Evolutionary conservation across 2,888 invertebrate species (phyloP), one percentile per base, ranked within the genome.

Genomic region (Galerucella nymphaeae): DNA sequence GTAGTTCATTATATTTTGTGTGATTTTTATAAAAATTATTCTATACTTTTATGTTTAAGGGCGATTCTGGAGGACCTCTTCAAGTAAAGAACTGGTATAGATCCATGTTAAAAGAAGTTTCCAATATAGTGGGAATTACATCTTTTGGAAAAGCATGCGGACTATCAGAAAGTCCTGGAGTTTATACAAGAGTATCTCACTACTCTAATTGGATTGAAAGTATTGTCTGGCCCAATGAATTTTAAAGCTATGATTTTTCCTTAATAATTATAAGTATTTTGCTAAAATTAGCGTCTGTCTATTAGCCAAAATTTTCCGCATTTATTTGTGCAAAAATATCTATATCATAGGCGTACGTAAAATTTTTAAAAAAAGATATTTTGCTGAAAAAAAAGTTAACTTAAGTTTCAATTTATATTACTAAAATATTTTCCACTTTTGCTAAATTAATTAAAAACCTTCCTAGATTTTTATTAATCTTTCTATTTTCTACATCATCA

Each of bases 21-120:
- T 30, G 30, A 5, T 30, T 55, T 67, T 38, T 48, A 41, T 14
- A 48, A 16, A 30, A 67, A 65, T 55, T 42, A 61, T 67, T 75
- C 59, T 75, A 38, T 55, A 10, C 23, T 72, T 74, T 66, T 71
- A 45, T 45, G 45, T 45, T 45, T 45, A 45, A 91, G 90, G 91
- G 91, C 42, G 91, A 92, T 84, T 91, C 90, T 58, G 92, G 92
- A 14, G 91, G 92, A 4, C 91, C 92, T 1, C 84, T 92, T 23
- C 86, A 86, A 68, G 80, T 88, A 6, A 83, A 80, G 64, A 84
- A 84, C 70, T 50, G 9, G 16, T 74, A 71, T n/a, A 73, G 70
- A 74, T 1, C 79, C 81, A 1, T 70, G 76, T n/a, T 50, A 84
- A 58, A 91, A 90, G 72, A 84, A 88, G 83, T 87, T 4, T 48